Conservation (phyloP, 2,113 vertebrate genomes). For the Gymnobelideus leadbeateri region DNA sequence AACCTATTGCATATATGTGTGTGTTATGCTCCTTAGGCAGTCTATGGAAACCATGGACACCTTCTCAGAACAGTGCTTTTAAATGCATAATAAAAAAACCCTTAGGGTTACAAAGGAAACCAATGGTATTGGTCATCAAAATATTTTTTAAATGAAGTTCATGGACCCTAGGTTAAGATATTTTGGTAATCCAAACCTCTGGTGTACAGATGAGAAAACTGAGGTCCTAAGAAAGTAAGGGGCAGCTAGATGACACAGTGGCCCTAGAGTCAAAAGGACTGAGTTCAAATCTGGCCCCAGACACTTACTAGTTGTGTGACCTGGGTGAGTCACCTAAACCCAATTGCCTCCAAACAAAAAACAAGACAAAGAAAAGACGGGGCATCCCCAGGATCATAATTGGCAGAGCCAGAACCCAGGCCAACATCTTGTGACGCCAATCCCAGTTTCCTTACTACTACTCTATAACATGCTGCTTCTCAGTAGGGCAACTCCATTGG, state of each 20-base stretch:
- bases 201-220: not conserved
- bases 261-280: not conserved
- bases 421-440: not conserved
- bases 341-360: not conserved
- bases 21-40: not conserved
- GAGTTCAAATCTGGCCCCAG: not conserved
- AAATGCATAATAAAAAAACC: not conserved
- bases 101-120: not conserved
- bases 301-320: not conserved
- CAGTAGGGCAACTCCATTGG: not conserved
- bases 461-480: not conserved
- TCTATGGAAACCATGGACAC: not conserved
- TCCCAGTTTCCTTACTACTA: not conserved
- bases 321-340: not conserved
- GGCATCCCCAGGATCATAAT: not conserved
- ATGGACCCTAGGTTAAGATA: not conserved
- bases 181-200: not conserved
- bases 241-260: too few relatives aligned
- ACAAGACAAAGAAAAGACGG: not conserved
- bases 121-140: not conserved
- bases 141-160: not conserved
- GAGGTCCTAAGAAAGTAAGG: not conserved
- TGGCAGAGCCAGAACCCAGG: not conserved
- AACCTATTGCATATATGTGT: not conserved
- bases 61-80: not conserved